Conservation (phyloP, 2,888 invertebrate species). For the Cactoblastis cactorum region DNA sequence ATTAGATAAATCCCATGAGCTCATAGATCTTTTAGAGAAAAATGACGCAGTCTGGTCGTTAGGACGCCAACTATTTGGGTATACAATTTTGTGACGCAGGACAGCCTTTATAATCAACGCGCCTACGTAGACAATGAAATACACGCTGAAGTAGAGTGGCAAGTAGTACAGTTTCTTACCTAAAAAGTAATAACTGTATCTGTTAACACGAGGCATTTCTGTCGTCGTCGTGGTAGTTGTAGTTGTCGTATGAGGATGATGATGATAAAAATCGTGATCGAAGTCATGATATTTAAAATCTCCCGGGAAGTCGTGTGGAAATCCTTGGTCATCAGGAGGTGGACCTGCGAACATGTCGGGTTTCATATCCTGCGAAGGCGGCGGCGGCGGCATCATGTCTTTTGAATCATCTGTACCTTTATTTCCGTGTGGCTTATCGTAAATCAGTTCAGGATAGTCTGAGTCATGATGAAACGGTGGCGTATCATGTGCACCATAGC, state of each 20-base stretch:
- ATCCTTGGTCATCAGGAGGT: conserved; percentile 57
- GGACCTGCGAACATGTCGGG: conserved; percentile 41
- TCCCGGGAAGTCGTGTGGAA: conserved; percentile 67
- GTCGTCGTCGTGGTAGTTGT: conserved; percentile 69
- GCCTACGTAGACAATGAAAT: conserved; percentile 84
- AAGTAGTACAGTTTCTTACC: conserved; percentile 87
- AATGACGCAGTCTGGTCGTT: conserved; percentile 58
- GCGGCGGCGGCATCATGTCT: conserved; percentile 54
- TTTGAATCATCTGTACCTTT: conserved; percentile 24
- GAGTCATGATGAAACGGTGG: conserved; percentile 36
- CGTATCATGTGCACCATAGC: conserved; percentile 39
- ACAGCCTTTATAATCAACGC: conserved; percentile 86
- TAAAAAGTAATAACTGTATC: conserved; percentile 86
- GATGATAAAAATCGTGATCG: conserved; percentile 50
- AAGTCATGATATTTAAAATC: conserved; percentile 66
- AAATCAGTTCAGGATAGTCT: conserved; percentile 60
- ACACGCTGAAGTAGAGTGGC: conserved; percentile 87
- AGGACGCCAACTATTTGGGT: conserved; percentile 77
- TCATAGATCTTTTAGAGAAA: conserved; percentile 65
- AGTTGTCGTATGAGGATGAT: conserved; percentile 57
- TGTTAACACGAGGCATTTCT: conserved; percentile 79
- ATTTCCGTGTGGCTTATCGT: conserved; percentile 46
- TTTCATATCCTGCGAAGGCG: conserved; percentile 35
- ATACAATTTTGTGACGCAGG: conserved; percentile 84
- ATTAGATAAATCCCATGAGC: conserved; percentile 66